Conservation (phyloP, 2,888 invertebrate genomes). For the Pristionchus fissidentatus region DNA sequence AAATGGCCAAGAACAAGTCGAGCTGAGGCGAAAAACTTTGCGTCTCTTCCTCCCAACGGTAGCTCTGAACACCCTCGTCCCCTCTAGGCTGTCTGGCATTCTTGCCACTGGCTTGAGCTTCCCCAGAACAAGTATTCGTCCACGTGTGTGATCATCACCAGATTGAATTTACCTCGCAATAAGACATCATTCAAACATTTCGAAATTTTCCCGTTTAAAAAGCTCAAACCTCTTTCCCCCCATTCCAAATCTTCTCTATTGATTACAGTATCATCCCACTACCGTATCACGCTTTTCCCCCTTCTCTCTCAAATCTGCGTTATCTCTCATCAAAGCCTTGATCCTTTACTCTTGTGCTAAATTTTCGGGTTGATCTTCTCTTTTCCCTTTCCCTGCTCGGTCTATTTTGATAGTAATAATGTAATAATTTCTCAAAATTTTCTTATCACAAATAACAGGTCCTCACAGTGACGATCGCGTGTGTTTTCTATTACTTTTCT, state of each 20-base stretch:
- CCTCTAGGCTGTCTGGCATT: neutral
- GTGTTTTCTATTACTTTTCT: no score
- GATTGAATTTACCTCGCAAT: constrained; percentile 8
- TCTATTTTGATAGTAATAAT: constrained; percentile 1
- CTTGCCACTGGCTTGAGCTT: neutral
- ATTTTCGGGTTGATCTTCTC: neutral
- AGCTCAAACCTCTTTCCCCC: neutral
- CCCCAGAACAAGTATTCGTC: neutral
- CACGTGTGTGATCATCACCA: neutral
- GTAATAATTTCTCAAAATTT: neutral
- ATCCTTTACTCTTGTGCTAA: neutral
- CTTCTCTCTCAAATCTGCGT: constrained; percentile 8
- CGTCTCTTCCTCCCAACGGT: neutral
- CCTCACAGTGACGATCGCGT: no score
- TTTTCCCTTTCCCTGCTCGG: neutral
- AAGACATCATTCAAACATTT: neutral
- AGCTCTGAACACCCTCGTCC: neutral
- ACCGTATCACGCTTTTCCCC: neutral
- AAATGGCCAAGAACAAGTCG: neutral
- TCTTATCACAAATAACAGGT: neutral
- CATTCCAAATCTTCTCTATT: neutral
- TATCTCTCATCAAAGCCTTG: no score
- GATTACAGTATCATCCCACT: neutral
- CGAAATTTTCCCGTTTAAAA: neutral
- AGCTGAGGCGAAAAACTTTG: neutral